Base-by-base conservation (phyloP, 1,140 invertebrate species). In the Zaprionus africanus region DNA sequence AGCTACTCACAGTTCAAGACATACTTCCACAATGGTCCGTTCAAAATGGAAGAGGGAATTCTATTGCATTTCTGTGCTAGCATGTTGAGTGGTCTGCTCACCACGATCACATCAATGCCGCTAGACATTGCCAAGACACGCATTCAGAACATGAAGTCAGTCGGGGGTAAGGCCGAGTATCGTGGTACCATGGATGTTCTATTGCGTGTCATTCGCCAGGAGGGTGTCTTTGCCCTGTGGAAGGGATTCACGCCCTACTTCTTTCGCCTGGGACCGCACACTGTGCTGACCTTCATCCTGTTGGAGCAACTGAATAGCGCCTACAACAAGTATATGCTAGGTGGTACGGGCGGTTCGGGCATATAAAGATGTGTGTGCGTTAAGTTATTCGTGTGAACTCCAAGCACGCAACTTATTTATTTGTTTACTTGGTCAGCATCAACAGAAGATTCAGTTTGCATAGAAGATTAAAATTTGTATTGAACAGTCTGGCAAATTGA, bases 41-140 rank as follows among this genome's bases (percentile, higher is more conserved):
- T 96, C 4, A 96, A 97, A 92, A 98, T 99, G 79, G 87, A 95
- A 13, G 98, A 99, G 79, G 97, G 97, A 76, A 97, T 99, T 76
- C 93, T 96, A 73, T 94, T 98, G 49, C 99, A 99, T 94, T 99
- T 99, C 94, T 95, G 94, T 58, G 97, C 98, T 60, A 98, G 98
- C 68, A 99, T 99, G 98, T 97, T 99, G 77, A 99, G 98, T 81
- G 99, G 99, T 19, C 94, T 99, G 5, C 95, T 99, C 51, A 99
- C 99, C 54, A 99, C 99, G 31, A 96, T 96, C 63, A 97, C 98
- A 9, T 99, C 98, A 0, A 99, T 99, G 98, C 99, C 99, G 15
- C 97, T 99, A n/a, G 99, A 99, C 94, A 99, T 99, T 93, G 98
- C 98, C 28, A 99, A 99, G 94, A 99, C 99, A 13, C 97, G 99